phyloP scores from a whole-genome alignment of 2,797 vertebrate species.

The Sus cebifrons region DNA sequence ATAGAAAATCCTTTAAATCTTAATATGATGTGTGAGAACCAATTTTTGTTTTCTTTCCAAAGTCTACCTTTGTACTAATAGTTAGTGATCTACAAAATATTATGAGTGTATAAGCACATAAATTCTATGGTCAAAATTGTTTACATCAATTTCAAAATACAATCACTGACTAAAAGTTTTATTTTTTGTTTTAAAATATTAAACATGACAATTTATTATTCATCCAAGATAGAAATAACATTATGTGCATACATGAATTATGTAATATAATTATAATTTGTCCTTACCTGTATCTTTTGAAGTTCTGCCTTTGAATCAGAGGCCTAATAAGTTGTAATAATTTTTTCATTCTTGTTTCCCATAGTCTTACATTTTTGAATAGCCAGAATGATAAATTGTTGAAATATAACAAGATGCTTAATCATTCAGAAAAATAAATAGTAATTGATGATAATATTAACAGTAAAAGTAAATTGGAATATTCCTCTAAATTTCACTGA shows the following conservation, averaged over 20 bases:
- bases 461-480: neutral
- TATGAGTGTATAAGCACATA: neutral
- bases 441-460: neutral
- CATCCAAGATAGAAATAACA: neutral
- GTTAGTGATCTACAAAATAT: neutral
- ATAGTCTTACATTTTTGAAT: neutral
- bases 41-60: conserved; percentile 21
- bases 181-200: neutral
- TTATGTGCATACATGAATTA: neutral
- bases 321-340: neutral
- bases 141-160: neutral
- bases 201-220: neutral
- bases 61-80: neutral
- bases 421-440: neutral
- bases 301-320: neutral
- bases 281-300: conserved; percentile 15
- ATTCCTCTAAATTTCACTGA: neutral
- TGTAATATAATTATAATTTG: neutral
- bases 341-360: neutral
- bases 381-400: neutral
- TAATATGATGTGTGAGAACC: neutral
- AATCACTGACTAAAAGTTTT: neutral
- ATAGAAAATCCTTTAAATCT: neutral
- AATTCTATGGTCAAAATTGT: neutral
- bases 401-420: neutral